Evolutionary conservation across 2,797 vertebrate genomes (phyloP).

Genomic region (Sebastes steindachneri): DNA sequence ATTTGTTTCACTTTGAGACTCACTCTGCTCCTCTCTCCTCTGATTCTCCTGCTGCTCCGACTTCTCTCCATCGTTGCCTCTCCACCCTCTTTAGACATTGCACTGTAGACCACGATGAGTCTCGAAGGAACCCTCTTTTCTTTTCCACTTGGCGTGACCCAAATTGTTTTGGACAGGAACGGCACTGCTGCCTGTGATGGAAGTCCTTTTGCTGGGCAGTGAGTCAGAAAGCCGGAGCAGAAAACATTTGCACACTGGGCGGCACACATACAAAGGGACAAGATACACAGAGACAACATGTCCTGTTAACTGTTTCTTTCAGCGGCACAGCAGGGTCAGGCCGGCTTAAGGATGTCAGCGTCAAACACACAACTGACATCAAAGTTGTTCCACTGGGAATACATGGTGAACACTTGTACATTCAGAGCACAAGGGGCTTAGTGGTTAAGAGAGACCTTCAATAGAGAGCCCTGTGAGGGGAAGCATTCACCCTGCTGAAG

Average conservation of each 20-base stretch:
- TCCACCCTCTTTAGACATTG: slow-evolving; percentile 24
- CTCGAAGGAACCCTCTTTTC: slow-evolving; percentile 26
- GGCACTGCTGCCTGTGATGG: slow-evolving; percentile 35
- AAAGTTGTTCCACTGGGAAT: slow-evolving; percentile 41
- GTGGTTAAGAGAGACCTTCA: slow-evolving; percentile 38
- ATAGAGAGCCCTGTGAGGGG: background rate
- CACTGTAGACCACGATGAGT: slow-evolving; percentile 11
- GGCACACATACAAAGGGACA: slow-evolving; percentile 35
- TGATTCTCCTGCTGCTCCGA: background rate
- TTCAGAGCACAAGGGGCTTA: slow-evolving; percentile 35
- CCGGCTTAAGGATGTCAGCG: slow-evolving; percentile 32
- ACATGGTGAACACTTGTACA: slow-evolving; percentile 41
- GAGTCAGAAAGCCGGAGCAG: slow-evolving; percentile 48
- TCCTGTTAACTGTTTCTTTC: slow-evolving; percentile 49
- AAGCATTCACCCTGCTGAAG: slow-evolving; percentile 31
- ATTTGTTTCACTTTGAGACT: slow-evolving; percentile 24
- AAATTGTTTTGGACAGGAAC: slow-evolving; percentile 57
- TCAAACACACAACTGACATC: slow-evolving; percentile 42
- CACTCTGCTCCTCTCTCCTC: background rate
- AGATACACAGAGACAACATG: slow-evolving; percentile 49
- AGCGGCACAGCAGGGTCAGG: slow-evolving; percentile 33
- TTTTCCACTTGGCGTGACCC: slow-evolving; percentile 46
- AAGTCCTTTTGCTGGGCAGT: slow-evolving; percentile 44
- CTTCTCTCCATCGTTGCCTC: background rate
- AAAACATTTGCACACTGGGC: slow-evolving; percentile 41